Evolutionary conservation across 2,113 vertebrate species (phyloP).

Genomic region (Peromyscus maniculatus): DNA sequence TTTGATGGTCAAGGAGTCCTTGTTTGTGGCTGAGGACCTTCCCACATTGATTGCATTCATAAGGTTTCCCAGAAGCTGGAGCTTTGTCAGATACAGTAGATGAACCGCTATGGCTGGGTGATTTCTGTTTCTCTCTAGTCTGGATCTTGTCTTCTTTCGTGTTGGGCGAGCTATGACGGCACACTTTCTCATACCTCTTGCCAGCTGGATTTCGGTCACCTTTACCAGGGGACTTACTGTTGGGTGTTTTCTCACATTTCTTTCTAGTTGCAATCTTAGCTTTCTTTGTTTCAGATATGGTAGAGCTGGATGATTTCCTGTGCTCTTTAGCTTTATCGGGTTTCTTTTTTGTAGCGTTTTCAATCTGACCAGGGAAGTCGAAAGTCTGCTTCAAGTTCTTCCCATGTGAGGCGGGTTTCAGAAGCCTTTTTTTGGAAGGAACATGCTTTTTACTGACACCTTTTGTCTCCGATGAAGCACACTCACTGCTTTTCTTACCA

Average conservation of each 20-base stretch:
- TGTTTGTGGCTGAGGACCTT: conserved; percentile 84
- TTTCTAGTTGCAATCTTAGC: conserved; percentile 77
- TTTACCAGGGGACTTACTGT: conserved; percentile 63
- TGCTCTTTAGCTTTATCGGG: conserved; percentile 68
- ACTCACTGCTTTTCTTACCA: conserved; percentile 59
- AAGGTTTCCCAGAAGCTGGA: conserved; percentile 68
- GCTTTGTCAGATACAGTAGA: conserved; percentile 60
- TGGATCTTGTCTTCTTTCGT: conserved; percentile 68
- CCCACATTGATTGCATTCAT: conserved; percentile 78
- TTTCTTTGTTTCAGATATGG: conserved; percentile 72
- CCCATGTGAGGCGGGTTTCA: conserved; percentile 53
- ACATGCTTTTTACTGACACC: conserved; percentile 34
- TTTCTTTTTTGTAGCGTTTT: conserved; percentile 72
- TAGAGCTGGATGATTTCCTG: conserved; percentile 72
- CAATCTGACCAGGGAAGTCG: conserved; percentile 55
- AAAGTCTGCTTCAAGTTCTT: conserved; percentile 72
- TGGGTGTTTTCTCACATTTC: conserved; percentile 78
- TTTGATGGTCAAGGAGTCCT: conserved; percentile 79
- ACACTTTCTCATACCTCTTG: conserved; percentile 78
- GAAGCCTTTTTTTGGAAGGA: conserved; percentile 62
- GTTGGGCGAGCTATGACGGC: conserved; percentile 36
- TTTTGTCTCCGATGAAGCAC: conserved; percentile 15
- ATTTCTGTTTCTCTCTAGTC: conserved; percentile 73
- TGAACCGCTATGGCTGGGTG: conserved; percentile 53
- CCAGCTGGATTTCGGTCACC: conserved; percentile 65